phyloP scores from a whole-genome alignment of 2,113 vertebrate species.

The Lycaon pictus region DNA sequence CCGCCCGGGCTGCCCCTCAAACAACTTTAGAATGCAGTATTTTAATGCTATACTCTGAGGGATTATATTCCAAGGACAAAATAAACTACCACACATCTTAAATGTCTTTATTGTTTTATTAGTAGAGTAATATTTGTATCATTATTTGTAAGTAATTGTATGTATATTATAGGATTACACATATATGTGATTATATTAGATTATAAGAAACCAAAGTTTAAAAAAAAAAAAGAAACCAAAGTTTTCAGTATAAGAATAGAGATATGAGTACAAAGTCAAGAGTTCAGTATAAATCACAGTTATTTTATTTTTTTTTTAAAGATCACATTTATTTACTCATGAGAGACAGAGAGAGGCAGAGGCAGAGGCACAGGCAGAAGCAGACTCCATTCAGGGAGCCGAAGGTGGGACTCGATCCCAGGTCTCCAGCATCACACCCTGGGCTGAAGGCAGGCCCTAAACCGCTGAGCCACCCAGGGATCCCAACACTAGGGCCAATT shows the following conservation, averaged over 20 bases:
- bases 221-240: neutral
- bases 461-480: too few relatives aligned
- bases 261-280: neutral
- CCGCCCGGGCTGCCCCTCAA: too few relatives aligned
- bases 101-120: neutral
- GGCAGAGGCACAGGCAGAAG: too few relatives aligned
- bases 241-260: neutral
- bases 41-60: neutral
- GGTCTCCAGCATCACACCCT: too few relatives aligned
- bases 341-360: too few relatives aligned
- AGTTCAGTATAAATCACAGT: neutral
- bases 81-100: neutral
- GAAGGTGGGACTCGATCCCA: too few relatives aligned
- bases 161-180: neutral
- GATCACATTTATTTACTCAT: too few relatives aligned
- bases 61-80: constrained; percentile 12
- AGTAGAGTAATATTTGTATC: neutral
- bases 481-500: neutral
- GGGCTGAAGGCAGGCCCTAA: too few relatives aligned
- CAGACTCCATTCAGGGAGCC: too few relatives aligned
- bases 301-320: neutral
- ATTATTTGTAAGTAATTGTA: neutral
- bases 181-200: neutral
- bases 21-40: neutral
- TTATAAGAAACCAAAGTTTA: neutral